phyloP scores from a whole-genome alignment of 1,140 invertebrate species.

The Neoseiulus cucumeris region DNA sequence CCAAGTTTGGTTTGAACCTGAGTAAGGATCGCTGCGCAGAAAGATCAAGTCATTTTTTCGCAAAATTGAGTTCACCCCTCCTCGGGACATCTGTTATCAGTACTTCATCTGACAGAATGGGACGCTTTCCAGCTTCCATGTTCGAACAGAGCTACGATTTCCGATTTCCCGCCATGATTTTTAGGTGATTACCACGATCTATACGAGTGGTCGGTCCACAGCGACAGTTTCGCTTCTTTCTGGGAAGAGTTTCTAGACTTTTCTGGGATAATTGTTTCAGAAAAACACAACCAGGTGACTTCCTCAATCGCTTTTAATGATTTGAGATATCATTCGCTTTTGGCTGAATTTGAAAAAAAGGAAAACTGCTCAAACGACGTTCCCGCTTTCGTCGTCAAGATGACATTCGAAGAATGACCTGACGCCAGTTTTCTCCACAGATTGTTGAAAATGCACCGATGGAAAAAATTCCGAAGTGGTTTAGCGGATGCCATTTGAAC shows the following conservation, averaged over 20 bases:
- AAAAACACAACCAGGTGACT: background rate
- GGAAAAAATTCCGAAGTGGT: slow-evolving; percentile 22
- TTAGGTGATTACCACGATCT: background rate
- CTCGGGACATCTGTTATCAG: too few relatives aligned
- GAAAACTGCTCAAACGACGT: background rate
- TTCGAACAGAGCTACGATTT: too few relatives aligned
- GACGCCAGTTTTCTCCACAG: background rate
- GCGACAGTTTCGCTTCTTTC: background rate
- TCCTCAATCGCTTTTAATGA: too few relatives aligned
- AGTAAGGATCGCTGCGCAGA: background rate
- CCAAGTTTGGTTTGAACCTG: background rate
- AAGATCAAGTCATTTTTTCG: too few relatives aligned
- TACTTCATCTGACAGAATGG: too few relatives aligned
- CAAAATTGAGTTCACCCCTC: too few relatives aligned
- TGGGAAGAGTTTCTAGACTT: background rate
- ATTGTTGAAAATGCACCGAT: background rate
- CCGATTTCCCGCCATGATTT: too few relatives aligned
- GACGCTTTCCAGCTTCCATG: too few relatives aligned
- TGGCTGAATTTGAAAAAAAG: background rate
- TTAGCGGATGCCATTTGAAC: slow-evolving; percentile 22
- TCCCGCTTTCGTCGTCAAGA: background rate
- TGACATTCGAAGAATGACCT: too few relatives aligned
- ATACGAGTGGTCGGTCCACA: background rate
- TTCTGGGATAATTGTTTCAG: background rate
- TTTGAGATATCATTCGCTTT: background rate